Conservation (phyloP, 2,113 vertebrate genomes). For the Dicerorhinus sumatrensis region DNA sequence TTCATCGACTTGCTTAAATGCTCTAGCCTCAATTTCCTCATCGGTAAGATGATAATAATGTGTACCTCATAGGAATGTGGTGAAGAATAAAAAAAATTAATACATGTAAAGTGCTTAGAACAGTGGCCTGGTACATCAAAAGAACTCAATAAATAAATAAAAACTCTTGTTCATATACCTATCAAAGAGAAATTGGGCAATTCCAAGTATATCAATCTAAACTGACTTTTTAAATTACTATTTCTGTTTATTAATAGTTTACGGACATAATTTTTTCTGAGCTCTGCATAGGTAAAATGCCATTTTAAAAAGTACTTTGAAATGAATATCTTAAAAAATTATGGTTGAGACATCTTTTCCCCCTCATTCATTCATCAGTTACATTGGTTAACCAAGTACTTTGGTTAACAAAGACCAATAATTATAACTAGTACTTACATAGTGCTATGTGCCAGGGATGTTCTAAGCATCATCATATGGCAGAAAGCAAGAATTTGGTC, state of each 20-base stretch:
- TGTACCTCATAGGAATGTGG: neutral
- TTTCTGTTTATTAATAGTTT: slow-evolving; percentile 39
- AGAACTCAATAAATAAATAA: neutral
- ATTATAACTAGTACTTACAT: slow-evolving; percentile 61
- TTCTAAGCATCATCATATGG: slow-evolving; percentile 57
- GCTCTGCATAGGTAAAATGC: neutral
- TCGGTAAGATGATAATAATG: neutral
- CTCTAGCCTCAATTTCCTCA: neutral
- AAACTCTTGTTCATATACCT: neutral
- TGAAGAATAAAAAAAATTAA: neutral
- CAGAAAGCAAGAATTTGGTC: slow-evolving; percentile 66
- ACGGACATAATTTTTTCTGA: neutral
- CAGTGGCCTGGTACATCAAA: slow-evolving; percentile 24
- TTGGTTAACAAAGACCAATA: slow-evolving; percentile 47
- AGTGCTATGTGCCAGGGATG: slow-evolving; percentile 61
- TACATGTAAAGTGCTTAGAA: slow-evolving; percentile 34
- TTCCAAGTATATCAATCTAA: neutral
- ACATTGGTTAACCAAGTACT: neutral
- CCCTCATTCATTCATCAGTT: slow-evolving; percentile 9
- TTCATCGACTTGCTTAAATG: neutral
- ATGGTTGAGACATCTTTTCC: neutral
- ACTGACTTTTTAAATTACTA: slow-evolving; percentile 5
- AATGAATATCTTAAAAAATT: slow-evolving; percentile 32
- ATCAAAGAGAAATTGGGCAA: slow-evolving; percentile 42
- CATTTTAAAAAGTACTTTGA: slow-evolving; percentile 26